Evolutionary conservation across 2,888 invertebrate species (phyloP), one percentile per base, ranked within the genome.

Genomic region (Drosophila sordidapex): DNA sequence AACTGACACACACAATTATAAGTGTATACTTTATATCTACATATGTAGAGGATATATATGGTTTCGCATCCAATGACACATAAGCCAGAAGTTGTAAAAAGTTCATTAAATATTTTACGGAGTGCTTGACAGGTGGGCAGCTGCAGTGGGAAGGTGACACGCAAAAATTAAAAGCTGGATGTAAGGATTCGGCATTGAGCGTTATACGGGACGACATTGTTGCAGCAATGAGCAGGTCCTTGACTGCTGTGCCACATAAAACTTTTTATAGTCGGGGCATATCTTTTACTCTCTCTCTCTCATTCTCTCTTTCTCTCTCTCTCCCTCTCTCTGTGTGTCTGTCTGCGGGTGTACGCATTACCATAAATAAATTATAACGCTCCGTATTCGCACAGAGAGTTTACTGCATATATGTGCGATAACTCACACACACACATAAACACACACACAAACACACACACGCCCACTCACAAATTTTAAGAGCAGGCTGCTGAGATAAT

Each of bases 301-400:
- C 48, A n/a, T 15, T 51, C 43, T 18, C 27, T 33, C 31, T n/a
- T 15, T n/a, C 13, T 25, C 46, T 40, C 21, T 38, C 60, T 51
- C 31, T 25, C 21, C 4, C 10, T 25, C 25, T 25, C 8, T 21
- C 8, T 15, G 13, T 35, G 46, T 33, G 29, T 25, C n/a, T 25
- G 40, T 65, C 38, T 67, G 74, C 56, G 74, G 71, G 70, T 70
- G 70, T 79, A 84, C 88, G 86, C 81, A 87, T 87, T 89, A 87
- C 79, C 90, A 90, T 87, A 87, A 87, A 87, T 87, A 87, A 90
- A 87, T 87, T 87, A 90, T 87, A 87, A 90, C 83, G 81, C 69
- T 78, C 79, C 78, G 83, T 83, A 73, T 90, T 78, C 81, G 74
- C 74, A 74, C 90, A 68, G 75, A 71, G 74, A 83, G 88, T 90